These are phyloP conservation scores for Microctonus aethiopoides DNA, from an alignment of 2,888 invertebrate genomes.

Conservation along the genomic window DNA sequence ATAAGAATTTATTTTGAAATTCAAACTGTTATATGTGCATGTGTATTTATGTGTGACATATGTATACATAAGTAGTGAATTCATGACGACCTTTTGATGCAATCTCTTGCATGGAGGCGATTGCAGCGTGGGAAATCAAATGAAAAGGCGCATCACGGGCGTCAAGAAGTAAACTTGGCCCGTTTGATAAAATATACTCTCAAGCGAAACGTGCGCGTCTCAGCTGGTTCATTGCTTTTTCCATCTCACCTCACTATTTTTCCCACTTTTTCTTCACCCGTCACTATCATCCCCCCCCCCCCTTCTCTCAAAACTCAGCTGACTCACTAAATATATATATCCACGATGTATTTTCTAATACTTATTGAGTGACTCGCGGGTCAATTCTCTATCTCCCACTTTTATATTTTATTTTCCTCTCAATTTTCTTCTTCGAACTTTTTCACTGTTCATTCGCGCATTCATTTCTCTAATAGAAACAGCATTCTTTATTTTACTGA, in stretches of 20 bases:
- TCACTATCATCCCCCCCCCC: background rate
- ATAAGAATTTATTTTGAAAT: background rate
- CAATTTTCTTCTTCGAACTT: background rate
- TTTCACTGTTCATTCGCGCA: background rate
- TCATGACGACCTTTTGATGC: slow-evolving; percentile 25
- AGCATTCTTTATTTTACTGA: slow-evolving; percentile 16
- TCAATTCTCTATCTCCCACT: slow-evolving; percentile 40
- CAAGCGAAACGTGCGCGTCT: background rate
- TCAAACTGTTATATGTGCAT: too few relatives aligned
- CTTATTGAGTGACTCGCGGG: slow-evolving; percentile 30
- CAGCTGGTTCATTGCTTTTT: background rate
- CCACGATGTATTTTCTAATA: background rate
- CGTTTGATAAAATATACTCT: slow-evolving; percentile 19
- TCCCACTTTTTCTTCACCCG: background rate
- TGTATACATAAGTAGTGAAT: slow-evolving; percentile 26
- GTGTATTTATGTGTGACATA: slow-evolving; percentile 15
- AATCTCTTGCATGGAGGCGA: slow-evolving; percentile 22
- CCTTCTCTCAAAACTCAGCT: slow-evolving; percentile 41
- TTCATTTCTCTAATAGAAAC: slow-evolving; percentile 7
- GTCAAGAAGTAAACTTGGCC: slow-evolving; percentile 5
- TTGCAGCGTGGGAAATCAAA: slow-evolving; percentile 26
- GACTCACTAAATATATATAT: slow-evolving; percentile 29
- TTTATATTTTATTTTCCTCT: slow-evolving; percentile 23
- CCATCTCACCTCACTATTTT: background rate
- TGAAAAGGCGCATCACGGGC: slow-evolving; percentile 26